A percentile compares a stretch with the other conserved stretches of the same genome.
Evolutionary conservation across 2,888 invertebrate genomes (phyloP).

Genomic region (Ichneumon xanthorius): DNA sequence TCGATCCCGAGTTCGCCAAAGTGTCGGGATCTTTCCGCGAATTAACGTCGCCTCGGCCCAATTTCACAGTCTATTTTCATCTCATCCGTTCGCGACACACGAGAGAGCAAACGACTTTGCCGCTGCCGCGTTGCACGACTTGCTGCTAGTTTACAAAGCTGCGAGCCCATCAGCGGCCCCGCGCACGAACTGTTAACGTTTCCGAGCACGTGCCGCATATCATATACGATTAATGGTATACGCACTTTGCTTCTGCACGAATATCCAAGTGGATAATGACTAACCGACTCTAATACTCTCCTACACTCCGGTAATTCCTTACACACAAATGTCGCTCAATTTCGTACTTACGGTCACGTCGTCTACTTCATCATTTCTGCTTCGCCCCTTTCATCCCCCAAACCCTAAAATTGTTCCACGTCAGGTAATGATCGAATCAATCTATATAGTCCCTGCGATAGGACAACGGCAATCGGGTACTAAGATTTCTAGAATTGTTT

Average conservation of each 20-base stretch:
- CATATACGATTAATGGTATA: constrained; percentile 43
- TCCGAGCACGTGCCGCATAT: constrained; percentile 58
- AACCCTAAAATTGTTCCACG: constrained; percentile 1
- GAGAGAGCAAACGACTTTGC: constrained; percentile 4
- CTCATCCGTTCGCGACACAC: constrained; percentile 57
- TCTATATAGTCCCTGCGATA: not conserved
- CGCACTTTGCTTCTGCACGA: constrained; percentile 30
- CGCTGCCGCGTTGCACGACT: not conserved
- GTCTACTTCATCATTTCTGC: not conserved
- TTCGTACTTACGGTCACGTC: not conserved
- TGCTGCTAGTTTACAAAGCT: constrained; percentile 13
- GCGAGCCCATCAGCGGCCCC: not conserved
- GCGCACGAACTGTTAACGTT: constrained; percentile 52
- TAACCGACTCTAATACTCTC: constrained; percentile 4
- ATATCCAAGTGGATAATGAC: constrained; percentile 18
- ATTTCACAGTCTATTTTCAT: constrained; percentile 71
- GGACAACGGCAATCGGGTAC: not conserved
- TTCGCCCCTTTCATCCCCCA: too few relatives aligned
- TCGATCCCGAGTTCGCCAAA: constrained; percentile 68
- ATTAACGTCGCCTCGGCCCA: constrained; percentile 70
- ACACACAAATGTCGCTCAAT: not conserved
- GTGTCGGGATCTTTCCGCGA: constrained; percentile 68
- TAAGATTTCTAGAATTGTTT: too few relatives aligned
- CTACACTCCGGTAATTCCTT: not conserved
- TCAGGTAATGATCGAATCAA: constrained; percentile 17